phyloP scores from a whole-genome alignment of 2,113 vertebrate species.

The Penelope pileata region DNA sequence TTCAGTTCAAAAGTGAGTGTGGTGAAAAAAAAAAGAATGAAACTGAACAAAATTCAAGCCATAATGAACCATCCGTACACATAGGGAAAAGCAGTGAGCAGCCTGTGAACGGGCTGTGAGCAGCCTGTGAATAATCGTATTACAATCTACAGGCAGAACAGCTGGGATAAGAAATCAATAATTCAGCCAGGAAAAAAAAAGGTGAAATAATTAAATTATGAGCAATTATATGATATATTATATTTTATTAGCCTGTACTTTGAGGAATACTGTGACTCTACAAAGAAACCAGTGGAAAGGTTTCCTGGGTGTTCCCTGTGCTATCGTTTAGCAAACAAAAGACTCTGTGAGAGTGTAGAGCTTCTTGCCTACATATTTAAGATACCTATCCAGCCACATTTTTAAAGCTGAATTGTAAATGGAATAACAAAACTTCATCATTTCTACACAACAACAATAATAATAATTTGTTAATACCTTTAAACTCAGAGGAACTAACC shows the following conservation, averaged over 20 bases:
- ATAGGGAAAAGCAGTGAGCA: background rate
- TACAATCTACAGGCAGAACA: background rate
- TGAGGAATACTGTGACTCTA: background rate
- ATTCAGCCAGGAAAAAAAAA: conserved; percentile 31
- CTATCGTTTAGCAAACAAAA: conserved; percentile 15
- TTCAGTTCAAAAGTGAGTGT: background rate
- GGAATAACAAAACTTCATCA: background rate
- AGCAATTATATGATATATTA: background rate
- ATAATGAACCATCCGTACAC: background rate
- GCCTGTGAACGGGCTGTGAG: too few relatives aligned
- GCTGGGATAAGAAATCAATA: conserved; percentile 38
- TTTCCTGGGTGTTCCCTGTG: background rate
- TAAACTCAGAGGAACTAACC: background rate
- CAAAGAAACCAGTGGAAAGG: background rate
- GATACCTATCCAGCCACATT: background rate
- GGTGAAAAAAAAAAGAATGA: background rate
- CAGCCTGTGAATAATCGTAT: background rate
- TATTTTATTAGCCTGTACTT: background rate
- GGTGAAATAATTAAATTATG: conserved; percentile 47
- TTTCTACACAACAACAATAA: background rate
- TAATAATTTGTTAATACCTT: background rate
- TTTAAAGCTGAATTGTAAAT: background rate
- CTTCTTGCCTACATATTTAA: background rate
- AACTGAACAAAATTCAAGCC: background rate
- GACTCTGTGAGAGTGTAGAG: background rate